Conservation (phyloP, 1,140 invertebrate species). For the Agraylea sexmaculata region DNA sequence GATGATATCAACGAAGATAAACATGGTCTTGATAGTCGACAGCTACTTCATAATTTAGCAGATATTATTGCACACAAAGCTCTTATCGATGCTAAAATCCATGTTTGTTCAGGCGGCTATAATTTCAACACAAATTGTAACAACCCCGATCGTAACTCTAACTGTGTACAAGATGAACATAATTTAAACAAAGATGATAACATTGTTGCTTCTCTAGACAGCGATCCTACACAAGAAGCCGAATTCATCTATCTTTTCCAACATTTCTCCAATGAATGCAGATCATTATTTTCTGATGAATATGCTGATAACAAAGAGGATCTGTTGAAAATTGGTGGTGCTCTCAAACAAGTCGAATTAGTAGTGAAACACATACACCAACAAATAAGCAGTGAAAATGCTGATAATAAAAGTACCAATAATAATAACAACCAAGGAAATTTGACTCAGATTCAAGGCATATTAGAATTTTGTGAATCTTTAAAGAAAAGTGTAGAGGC, state of each 20-base stretch:
- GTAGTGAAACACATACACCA: conserved; percentile 31
- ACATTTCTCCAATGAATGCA: conserved; percentile 46
- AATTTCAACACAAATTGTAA: conserved; percentile 10
- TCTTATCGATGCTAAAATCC: conserved; percentile 49
- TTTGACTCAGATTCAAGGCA: conserved; percentile 16
- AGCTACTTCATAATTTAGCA: conserved; percentile 54
- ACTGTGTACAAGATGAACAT: conserved; percentile 18
- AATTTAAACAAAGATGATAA: conserved; percentile 24
- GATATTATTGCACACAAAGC: conserved; percentile 67
- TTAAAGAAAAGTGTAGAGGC: conserved; percentile 34
- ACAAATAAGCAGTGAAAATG: conserved; percentile 25
- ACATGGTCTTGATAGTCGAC: conserved; percentile 36
- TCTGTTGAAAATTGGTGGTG: conserved; percentile 39
- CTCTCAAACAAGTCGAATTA: conserved; percentile 35
- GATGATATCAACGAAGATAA: conserved; percentile 35
- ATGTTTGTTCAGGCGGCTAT: conserved; percentile 18
- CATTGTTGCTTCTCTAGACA: conserved; percentile 34
- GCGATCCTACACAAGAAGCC: conserved; percentile 39
- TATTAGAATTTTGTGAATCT: conserved; percentile 29
- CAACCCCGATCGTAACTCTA: conserved; percentile 13
- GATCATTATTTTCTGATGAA: conserved; percentile 39
- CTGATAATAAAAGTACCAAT: conserved; percentile 10
- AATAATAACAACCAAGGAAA: conserved; percentile 4
- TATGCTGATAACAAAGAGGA: conserved; percentile 42
- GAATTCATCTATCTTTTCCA: conserved; percentile 51